Percentiles rank a stretch among this genome's conserved stretches.
Conservation (phyloP, 2,113 vertebrate species). For the Argyrosomus japonicus region DNA sequence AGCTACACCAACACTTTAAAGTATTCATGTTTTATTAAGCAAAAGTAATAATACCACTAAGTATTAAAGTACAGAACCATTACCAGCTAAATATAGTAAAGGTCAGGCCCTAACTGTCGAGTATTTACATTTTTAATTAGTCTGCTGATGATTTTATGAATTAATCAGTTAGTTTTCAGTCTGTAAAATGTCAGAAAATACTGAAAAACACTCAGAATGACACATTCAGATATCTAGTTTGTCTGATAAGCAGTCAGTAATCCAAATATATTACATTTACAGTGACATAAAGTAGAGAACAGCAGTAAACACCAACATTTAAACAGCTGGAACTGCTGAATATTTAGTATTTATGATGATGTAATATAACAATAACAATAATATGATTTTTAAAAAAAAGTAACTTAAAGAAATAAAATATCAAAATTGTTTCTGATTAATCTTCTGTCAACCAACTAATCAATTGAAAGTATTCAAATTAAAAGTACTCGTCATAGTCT, state of each 20-base stretch:
- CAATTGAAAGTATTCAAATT: too few species aligned
- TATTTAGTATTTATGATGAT: too few species aligned
- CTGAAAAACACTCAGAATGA: not conserved
- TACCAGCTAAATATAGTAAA: not conserved
- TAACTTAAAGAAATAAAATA: too few species aligned
- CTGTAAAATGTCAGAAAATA: not conserved
- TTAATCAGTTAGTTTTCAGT: not conserved
- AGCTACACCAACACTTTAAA: not conserved
- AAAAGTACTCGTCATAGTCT: too few species aligned
- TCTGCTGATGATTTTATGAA: not conserved
- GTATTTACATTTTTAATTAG: not conserved
- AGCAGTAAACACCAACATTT: not conserved
- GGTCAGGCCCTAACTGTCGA: too few species aligned
- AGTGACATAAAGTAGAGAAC: not conserved
- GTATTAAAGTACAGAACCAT: not conserved
- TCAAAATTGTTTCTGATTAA: too few species aligned
- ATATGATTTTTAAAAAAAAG: too few species aligned
- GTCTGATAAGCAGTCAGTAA: not conserved
- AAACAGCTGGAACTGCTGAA: not conserved
- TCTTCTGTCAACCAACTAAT: too few species aligned
- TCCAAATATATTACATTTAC: not conserved
- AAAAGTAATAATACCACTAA: not conserved
- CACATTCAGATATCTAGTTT: not conserved
- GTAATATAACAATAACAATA: too few species aligned
- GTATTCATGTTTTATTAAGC: not conserved